These are phyloP conservation scores for Hypanus sabinus DNA, from an alignment of 2,113 vertebrate species.

Conservation along the genomic window DNA sequence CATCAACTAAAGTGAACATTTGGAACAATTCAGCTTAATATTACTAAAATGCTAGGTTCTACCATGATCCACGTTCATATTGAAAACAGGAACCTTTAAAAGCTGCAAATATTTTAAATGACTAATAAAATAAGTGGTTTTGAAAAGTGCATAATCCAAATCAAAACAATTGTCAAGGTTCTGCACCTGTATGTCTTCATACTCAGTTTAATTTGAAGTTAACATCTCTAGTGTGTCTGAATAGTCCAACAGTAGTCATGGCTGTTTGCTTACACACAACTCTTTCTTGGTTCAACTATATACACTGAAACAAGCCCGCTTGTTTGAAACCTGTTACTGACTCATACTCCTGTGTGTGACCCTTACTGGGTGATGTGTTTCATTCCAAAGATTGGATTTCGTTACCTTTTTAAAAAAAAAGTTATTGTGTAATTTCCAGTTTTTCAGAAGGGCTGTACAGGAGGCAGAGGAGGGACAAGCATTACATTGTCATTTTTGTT, in stretches of 20 bases:
- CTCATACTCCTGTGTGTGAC: not conserved
- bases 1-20: constrained; percentile 1
- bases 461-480: constrained; percentile 42
- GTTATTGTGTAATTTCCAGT: constrained; percentile 68
- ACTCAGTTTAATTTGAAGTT: not conserved
- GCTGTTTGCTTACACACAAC: too few species aligned
- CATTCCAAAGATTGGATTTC: constrained; percentile 26
- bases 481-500: constrained; percentile 34
- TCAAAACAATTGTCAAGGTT: not conserved
- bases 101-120: constrained; percentile 8
- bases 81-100: constrained; percentile 6
- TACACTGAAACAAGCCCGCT: constrained; percentile 11
- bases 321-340: not conserved
- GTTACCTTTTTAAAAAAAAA: not conserved
- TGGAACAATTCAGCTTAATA: not conserved
- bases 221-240: not conserved
- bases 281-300: not conserved
- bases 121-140: not conserved
- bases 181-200: not conserved
- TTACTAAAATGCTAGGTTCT: constrained; percentile 9
- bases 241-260: not conserved
- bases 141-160: constrained; percentile 11
- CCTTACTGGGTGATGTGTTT: not conserved
- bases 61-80: not conserved
- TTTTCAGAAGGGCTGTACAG: constrained; percentile 54